Evolutionary conservation across 2,888 invertebrate species (phyloP).

Genomic region (Anaspis maculata): DNA sequence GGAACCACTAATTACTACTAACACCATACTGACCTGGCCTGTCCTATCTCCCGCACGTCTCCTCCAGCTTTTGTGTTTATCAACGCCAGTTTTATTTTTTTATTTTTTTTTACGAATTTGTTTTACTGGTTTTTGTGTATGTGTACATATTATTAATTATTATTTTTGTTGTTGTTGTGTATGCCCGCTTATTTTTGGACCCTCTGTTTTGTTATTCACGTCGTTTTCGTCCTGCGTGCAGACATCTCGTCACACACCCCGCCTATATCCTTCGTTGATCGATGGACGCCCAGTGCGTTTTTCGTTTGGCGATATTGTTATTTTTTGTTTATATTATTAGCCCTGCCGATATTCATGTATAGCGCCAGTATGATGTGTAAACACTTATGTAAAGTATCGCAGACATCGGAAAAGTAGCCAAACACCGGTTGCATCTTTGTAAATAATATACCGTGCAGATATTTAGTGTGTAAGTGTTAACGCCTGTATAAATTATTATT

Average conservation of each 20-base stretch:
- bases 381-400: too few relatives aligned
- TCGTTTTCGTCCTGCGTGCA: conserved; percentile 21
- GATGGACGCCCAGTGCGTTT: conserved; percentile 3
- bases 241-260: conserved; percentile 20
- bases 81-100: not conserved
- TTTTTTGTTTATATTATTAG: too few relatives aligned
- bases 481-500: conserved; percentile 31
- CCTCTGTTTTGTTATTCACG: conserved; percentile 18
- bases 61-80: not conserved
- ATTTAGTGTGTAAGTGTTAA: conserved; percentile 30
- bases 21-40: conserved; percentile 8
- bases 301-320: too few relatives aligned
- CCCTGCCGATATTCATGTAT: too few relatives aligned
- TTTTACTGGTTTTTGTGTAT: conserved; percentile 36
- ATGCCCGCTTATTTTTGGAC: conserved; percentile 23
- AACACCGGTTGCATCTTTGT: conserved; percentile 39
- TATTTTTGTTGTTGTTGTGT: conserved; percentile 12
- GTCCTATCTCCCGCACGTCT: conserved; percentile 1
- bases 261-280: conserved; percentile 3
- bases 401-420: too few relatives aligned
- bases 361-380: too few relatives aligned
- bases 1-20: conserved; percentile 4
- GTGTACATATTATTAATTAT: conserved; percentile 18
- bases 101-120: conserved; percentile 27
- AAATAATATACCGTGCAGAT: conserved; percentile 31